A percentile compares a stretch with the other conserved stretches of the same genome.
Evolutionary conservation across 2,797 vertebrate genomes (phyloP).

Genomic region (Carduelis carduelis): DNA sequence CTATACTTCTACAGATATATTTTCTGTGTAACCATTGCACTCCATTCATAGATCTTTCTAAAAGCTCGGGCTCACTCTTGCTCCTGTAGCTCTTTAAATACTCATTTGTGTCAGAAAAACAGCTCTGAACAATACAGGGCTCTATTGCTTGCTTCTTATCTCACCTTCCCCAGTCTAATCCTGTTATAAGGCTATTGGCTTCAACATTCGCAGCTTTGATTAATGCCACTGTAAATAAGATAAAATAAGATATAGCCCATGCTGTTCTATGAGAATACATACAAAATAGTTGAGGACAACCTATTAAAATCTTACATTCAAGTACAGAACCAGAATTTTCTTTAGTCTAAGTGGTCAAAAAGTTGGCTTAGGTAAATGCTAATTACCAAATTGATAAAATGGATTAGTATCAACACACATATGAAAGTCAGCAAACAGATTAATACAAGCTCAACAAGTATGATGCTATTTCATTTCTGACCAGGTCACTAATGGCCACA

Average conservation of each 20-base stretch:
- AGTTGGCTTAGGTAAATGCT: not conserved
- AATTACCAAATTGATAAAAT: not conserved
- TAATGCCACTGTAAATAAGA: slow-evolving; percentile 5
- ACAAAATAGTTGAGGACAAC: not conserved
- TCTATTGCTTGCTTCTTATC: slow-evolving; percentile 16
- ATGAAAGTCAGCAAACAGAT: not conserved
- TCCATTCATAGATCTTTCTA: not conserved
- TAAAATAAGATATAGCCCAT: not conserved
- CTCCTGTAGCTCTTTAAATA: slow-evolving; percentile 36
- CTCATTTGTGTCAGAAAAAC: not conserved
- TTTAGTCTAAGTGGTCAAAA: not conserved
- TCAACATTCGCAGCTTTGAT: not conserved
- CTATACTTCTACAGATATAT: not conserved
- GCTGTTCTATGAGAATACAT: not conserved
- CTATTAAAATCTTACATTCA: not conserved
- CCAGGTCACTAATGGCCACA: not conserved
- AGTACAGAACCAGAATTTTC: not conserved
- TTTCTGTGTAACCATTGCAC: not conserved
- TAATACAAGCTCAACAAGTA: not conserved
- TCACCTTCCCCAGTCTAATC: slow-evolving; percentile 35
- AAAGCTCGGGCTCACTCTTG: not conserved
- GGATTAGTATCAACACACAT: not conserved
- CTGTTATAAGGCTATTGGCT: not conserved
- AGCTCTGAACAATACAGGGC: not conserved
- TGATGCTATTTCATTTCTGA: not conserved